These are phyloP conservation scores for Calosoma granatense DNA, from an alignment of 1,140 invertebrate species.

Conservation along the genomic window DNA sequence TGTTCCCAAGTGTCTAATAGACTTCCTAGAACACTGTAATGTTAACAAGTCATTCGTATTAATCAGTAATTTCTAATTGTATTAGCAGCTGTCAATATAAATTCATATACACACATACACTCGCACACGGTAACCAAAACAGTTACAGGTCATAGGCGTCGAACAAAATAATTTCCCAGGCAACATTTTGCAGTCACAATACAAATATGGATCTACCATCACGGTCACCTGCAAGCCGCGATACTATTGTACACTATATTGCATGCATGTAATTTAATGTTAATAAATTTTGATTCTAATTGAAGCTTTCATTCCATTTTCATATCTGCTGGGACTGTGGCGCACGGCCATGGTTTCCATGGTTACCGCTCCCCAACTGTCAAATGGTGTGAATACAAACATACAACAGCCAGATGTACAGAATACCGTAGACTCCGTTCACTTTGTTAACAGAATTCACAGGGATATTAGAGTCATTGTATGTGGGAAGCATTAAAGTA, in stretches of 20 bases:
- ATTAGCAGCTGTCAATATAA: background rate
- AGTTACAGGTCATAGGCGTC: background rate
- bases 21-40: background rate
- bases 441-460: background rate
- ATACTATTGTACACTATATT: background rate
- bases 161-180: background rate
- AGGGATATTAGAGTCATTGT: background rate
- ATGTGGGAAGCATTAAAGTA: background rate
- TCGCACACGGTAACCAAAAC: background rate
- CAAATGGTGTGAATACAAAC: background rate
- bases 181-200: background rate
- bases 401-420: too few relatives aligned
- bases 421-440: background rate
- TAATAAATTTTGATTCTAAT: background rate
- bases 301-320: background rate
- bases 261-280: background rate
- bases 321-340: background rate
- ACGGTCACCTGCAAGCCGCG: background rate
- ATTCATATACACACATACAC: too few relatives aligned
- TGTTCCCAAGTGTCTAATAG: background rate
- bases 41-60: background rate
- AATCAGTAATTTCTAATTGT: background rate
- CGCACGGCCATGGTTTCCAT: background rate
- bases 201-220: background rate
- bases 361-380: background rate